Conservation (phyloP, 1,140 invertebrate genomes). For the Bombus pascuorum region DNA sequence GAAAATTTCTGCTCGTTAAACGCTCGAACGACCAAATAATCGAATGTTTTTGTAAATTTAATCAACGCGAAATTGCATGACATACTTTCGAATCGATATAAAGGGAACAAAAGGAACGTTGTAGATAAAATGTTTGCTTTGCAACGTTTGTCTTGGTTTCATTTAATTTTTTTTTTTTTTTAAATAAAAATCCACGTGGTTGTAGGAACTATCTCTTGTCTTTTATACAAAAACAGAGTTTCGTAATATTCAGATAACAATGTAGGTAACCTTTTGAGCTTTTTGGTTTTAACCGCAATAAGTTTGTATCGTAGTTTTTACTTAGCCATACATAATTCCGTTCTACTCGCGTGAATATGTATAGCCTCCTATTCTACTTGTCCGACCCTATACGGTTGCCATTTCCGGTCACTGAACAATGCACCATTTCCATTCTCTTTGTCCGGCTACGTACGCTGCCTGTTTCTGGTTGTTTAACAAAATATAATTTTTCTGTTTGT, state of each 20-base stretch:
- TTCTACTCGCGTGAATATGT: conserved; percentile 7
- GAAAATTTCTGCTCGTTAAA: not conserved
- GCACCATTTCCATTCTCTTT: conserved; percentile 7
- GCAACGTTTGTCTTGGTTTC: not conserved
- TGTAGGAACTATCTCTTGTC: not conserved
- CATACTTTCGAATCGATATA: not conserved
- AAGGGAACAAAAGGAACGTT: not conserved
- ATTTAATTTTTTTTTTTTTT: too few species aligned
- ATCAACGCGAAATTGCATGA: not conserved
- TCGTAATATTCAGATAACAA: not conserved
- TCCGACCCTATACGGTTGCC: not conserved
- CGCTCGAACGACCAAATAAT: not conserved
- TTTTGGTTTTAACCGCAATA: not conserved
- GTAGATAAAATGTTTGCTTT: not conserved
- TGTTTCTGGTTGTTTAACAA: not conserved
- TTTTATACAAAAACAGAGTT: not conserved
- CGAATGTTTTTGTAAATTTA: not conserved
- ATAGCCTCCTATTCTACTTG: conserved; percentile 3
- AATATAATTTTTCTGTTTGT: not conserved
- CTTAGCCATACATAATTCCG: not conserved
- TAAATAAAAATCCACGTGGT: too few species aligned
- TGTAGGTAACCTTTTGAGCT: not conserved
- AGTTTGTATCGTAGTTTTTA: not conserved
- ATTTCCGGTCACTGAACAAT: conserved; percentile 33
- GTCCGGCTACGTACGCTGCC: not conserved